phyloP scores from a whole-genome alignment of 2,888 invertebrate species.

The Parochlus steinenii region DNA sequence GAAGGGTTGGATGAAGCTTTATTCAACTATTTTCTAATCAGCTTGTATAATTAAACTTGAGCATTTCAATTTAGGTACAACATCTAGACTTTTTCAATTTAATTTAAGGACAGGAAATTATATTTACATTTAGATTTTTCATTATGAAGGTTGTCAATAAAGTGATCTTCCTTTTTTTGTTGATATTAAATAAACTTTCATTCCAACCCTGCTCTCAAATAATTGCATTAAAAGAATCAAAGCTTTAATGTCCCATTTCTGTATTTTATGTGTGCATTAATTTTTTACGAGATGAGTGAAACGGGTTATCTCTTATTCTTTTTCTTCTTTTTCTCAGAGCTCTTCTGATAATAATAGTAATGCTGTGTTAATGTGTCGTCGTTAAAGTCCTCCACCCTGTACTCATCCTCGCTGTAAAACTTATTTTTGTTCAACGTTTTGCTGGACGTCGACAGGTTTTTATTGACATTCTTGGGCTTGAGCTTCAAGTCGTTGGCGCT shows the following conservation, averaged over 20 bases:
- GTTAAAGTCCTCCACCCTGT: neutral
- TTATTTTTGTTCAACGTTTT: conserved; percentile 3
- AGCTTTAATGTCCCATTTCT: neutral
- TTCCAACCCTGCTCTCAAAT: too few species aligned
- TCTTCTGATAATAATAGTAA: conserved; percentile 1
- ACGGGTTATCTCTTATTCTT: conserved; percentile 7
- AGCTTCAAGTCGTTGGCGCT: conserved; percentile 6
- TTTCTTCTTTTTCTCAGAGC: conserved; percentile 1
- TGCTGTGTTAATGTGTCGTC: conserved; percentile 6
- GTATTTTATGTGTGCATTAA: neutral
- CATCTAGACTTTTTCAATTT: too few species aligned
- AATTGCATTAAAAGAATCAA: too few species aligned
- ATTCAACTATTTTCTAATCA: too few species aligned
- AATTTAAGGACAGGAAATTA: too few species aligned
- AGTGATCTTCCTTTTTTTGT: too few species aligned
- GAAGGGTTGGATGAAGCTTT: too few species aligned
- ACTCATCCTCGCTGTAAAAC: neutral
- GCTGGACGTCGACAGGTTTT: neutral
- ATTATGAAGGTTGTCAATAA: too few species aligned
- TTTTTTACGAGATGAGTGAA: conserved; percentile 2
- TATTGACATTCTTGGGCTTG: conserved; percentile 3
- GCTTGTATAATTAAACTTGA: too few species aligned
- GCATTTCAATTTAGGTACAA: too few species aligned
- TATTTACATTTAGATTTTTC: too few species aligned
- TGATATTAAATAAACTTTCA: too few species aligned